Evolutionary conservation across 2,888 invertebrate genomes (phyloP), one percentile per base, ranked within the genome.

Genomic region (Tyria jacobaeae): DNA sequence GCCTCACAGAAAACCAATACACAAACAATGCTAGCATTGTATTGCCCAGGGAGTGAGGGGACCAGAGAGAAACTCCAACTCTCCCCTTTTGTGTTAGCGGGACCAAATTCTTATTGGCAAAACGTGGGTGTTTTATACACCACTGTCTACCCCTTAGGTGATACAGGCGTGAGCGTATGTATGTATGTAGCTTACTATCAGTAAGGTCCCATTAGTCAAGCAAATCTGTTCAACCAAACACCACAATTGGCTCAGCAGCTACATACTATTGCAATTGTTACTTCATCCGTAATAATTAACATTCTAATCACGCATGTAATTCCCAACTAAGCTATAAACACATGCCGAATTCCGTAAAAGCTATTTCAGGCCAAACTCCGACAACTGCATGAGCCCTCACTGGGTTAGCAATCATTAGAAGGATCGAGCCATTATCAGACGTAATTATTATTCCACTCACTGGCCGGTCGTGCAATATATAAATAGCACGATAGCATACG

Each of bases 381-480:
- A 34, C 44, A 44, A 56, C 31, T 24, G 25, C 7, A n/a, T 49
- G 37, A 2, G 35, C 27, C 27, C 27, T 25, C 4, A 25, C 39
- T 39, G 24, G 37, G 39, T 27, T 39, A 27, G 49, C 51, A 52
- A 34, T 51, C 58, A 58, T 57, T 49, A 48, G 5, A 25, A 12
- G 34, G 10, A 35, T 47, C 35, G 49, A 52, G 44, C 17, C 9
- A 52, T 34, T 48, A 53, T 47, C 53, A 53, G 37, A 35, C 37
- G 17, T 35, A 25, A 53, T 59, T 59, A n/a, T 52, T 52, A 59
- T 59, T 59, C 59, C n/a, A 21, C 44, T 35, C 59, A 27, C 7
- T 41, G n/a, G 21, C 34, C 2, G 37, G 12, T 60, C 55, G 55
- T 55, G 50, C 17, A 56, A 47, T 37, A 70, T 70, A 66, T 67